These are phyloP conservation scores for Larimichthys polyactis DNA, from an alignment of 2,113 vertebrate species.

Conservation along the genomic window DNA sequence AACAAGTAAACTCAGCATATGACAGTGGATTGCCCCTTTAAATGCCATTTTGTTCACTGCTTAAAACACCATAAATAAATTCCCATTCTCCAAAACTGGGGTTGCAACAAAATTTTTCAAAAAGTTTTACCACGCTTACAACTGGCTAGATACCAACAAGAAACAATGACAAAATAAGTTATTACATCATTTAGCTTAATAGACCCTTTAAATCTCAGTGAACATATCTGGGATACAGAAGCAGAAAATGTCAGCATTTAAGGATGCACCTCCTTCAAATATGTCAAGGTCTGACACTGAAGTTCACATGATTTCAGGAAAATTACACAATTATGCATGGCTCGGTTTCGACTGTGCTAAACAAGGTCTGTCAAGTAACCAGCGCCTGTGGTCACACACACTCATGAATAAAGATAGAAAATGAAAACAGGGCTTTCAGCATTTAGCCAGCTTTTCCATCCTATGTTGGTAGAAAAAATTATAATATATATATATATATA, in stretches of 20 bases:
- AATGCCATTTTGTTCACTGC: background rate
- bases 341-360: constrained; percentile 9
- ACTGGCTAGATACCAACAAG: background rate
- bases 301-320: background rate
- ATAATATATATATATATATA: too few relatives aligned
- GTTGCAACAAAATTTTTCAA: background rate
- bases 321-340: constrained; percentile 1
- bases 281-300: background rate
- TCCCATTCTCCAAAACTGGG: background rate
- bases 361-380: constrained; percentile 37
- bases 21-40: background rate
- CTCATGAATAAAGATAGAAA: constrained; percentile 56
- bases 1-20: too few relatives aligned
- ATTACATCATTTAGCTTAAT: background rate
- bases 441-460: constrained; percentile 6
- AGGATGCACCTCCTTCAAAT: background rate
- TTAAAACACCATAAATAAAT: background rate
- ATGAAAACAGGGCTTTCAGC: constrained; percentile 23
- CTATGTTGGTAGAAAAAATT: background rate
- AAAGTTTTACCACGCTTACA: background rate
- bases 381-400: background rate
- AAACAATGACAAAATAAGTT: background rate
- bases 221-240: background rate
- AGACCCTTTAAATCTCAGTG: too few relatives aligned
- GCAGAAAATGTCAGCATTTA: background rate